Percentiles rank a stretch among this genome's conserved stretches.
These are phyloP conservation scores for Tragelaphus strepsiceros DNA, from an alignment of 2,113 vertebrate genomes.

Conservation along the genomic window DNA sequence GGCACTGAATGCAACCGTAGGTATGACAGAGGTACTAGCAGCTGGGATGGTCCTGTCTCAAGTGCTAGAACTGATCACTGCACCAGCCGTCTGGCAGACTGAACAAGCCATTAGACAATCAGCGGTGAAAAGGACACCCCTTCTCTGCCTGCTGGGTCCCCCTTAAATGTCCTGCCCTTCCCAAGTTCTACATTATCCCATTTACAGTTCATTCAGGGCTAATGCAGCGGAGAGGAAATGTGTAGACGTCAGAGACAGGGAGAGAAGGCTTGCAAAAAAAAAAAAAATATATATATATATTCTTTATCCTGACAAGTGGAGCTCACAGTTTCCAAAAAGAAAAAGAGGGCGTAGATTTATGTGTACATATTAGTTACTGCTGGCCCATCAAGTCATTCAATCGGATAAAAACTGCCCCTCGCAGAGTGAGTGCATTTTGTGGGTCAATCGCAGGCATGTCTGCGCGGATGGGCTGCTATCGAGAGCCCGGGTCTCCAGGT, in stretches of 20 bases:
- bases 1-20: neutral
- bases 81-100: constrained; percentile 29
- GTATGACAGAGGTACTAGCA: neutral
- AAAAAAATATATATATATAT: neutral
- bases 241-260: constrained; percentile 44
- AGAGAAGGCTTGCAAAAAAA: constrained; percentile 55
- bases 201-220: constrained; percentile 44
- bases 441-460: constrained; percentile 10
- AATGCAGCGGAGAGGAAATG: constrained; percentile 59
- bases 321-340: constrained; percentile 32
- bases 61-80: neutral
- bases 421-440: neutral
- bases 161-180: neutral
- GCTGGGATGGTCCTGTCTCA: neutral
- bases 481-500: constrained; percentile 7
- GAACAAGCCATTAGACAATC: constrained; percentile 23
- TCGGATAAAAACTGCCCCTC: neutral
- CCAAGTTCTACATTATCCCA: constrained; percentile 10
- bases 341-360: constrained; percentile 28
- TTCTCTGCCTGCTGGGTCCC: neutral
- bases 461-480: neutral
- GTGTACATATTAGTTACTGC: neutral
- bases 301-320: constrained; percentile 42
- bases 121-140: neutral
- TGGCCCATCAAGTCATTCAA: neutral